Conservation (phyloP, 2,797 vertebrate genomes). For the Onychomys arenicola region DNA sequence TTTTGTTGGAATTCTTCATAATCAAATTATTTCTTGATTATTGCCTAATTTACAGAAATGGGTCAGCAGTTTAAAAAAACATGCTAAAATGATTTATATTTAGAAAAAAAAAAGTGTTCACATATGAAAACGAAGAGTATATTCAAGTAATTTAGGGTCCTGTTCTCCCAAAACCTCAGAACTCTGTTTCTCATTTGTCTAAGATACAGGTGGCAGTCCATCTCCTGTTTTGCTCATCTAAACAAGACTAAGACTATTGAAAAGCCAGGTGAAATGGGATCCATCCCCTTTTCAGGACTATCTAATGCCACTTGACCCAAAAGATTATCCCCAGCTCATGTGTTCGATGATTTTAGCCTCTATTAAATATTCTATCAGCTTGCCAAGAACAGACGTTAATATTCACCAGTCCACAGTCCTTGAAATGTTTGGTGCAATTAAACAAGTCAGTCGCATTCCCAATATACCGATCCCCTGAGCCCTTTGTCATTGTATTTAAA, state of each 20-base stretch:
- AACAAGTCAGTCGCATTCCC: neutral
- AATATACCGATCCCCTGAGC: neutral
- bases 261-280: slow-evolving; percentile 48
- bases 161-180: neutral
- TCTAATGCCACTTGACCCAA: slow-evolving; percentile 36
- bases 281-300: slow-evolving; percentile 41
- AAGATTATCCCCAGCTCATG: slow-evolving; percentile 11
- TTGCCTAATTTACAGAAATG: neutral
- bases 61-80: neutral
- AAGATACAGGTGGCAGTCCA: neutral
- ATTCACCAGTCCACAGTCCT: neutral
- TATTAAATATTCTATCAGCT: slow-evolving; percentile 24
- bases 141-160: neutral
- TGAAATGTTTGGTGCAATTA: neutral
- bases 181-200: neutral
- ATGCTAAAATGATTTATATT: neutral
- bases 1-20: neutral
- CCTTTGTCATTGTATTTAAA: neutral
- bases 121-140: slow-evolving; percentile 1
- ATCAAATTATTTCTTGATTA: neutral
- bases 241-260: slow-evolving; percentile 8
- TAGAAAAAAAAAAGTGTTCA: neutral
- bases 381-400: slow-evolving; percentile 5
- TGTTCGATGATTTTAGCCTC: slow-evolving; percentile 26
- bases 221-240: slow-evolving; percentile 50